Evolutionary conservation across 2,113 vertebrate genomes (phyloP).

Genomic region (Nematolebias whitei): DNA sequence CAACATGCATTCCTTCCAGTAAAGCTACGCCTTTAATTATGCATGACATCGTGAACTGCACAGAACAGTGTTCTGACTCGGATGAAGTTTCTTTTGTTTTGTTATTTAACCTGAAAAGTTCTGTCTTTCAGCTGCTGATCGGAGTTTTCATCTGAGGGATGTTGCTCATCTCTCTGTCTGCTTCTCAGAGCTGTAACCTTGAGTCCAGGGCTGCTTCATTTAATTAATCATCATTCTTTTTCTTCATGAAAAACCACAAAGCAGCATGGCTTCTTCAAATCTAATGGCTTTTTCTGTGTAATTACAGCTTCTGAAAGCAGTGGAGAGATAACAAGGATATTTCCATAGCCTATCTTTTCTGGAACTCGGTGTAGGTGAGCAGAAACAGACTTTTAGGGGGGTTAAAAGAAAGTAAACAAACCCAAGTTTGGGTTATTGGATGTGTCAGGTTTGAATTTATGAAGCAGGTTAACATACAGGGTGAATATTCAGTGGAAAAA

Average conservation of each 20-base stretch:
- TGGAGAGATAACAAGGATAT: slow-evolving; percentile 31
- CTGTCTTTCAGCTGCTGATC: slow-evolving; percentile 16
- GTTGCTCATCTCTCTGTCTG: slow-evolving; percentile 3
- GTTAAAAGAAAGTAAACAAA: background rate
- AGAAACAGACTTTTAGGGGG: background rate
- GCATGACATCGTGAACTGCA: background rate
- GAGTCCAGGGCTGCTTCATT: slow-evolving; percentile 62
- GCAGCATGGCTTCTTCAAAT: slow-evolving; percentile 66
- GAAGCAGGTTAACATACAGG: background rate
- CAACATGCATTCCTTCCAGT: too few relatives aligned
- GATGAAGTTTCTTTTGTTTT: background rate
- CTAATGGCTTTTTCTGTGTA: slow-evolving; percentile 67
- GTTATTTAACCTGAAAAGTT: background rate
- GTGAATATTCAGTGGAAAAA: background rate
- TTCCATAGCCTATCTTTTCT: background rate
- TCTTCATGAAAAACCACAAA: slow-evolving; percentile 35
- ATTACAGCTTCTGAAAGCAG: slow-evolving; percentile 67
- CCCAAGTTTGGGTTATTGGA: background rate
- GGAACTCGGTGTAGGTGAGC: slow-evolving; percentile 4
- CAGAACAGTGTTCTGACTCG: background rate
- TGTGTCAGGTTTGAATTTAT: background rate
- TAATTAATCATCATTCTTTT: slow-evolving; percentile 64
- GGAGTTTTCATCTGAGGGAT: slow-evolving; percentile 21
- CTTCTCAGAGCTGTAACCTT: slow-evolving; percentile 25
- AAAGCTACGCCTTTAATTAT: too few relatives aligned